These are phyloP conservation scores for Carabus problematicus DNA, from an alignment of 2,888 invertebrate species.

Conservation along the genomic window DNA sequence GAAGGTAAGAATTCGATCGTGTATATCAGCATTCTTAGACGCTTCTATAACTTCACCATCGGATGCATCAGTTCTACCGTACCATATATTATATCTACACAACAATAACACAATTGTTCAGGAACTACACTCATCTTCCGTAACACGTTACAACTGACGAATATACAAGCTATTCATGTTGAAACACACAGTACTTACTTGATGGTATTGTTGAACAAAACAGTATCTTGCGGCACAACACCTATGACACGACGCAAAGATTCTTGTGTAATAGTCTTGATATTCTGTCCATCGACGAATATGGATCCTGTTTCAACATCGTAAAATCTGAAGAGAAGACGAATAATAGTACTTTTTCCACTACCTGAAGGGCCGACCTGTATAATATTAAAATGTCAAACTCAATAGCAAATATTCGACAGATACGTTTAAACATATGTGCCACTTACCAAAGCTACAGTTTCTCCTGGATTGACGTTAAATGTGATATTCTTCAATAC, in stretches of 20 bases:
- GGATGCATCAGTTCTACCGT: slow-evolving; percentile 81
- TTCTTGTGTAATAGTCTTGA: slow-evolving; percentile 82
- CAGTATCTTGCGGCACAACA: slow-evolving; percentile 97
- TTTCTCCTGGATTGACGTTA: slow-evolving; percentile 81
- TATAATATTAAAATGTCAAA: neutral
- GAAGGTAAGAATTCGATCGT: slow-evolving; percentile 89
- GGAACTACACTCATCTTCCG: too few species aligned
- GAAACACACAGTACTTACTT: slow-evolving; percentile 61
- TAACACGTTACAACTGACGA: neutral
- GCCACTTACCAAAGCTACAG: slow-evolving; percentile 74
- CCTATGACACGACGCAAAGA: slow-evolving; percentile 86
- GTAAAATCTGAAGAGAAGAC: slow-evolving; percentile 94
- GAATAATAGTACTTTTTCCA: slow-evolving; percentile 96
- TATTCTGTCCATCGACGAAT: slow-evolving; percentile 87
- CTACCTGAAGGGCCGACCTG: slow-evolving; percentile 88
- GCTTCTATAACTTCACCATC: slow-evolving; percentile 87
- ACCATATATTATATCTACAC: slow-evolving; percentile 88
- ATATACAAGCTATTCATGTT: slow-evolving; percentile 1
- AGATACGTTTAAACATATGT: too few species aligned
- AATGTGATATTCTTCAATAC: slow-evolving; percentile 82
- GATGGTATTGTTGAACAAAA: slow-evolving; percentile 91
- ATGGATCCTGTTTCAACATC: slow-evolving; percentile 91
- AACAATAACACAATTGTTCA: slow-evolving; percentile 3
- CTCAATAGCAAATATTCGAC: neutral
- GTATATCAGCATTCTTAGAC: slow-evolving; percentile 92